phyloP scores from a whole-genome alignment of 2,797 vertebrate species.

The Micrastur ruficollis region DNA sequence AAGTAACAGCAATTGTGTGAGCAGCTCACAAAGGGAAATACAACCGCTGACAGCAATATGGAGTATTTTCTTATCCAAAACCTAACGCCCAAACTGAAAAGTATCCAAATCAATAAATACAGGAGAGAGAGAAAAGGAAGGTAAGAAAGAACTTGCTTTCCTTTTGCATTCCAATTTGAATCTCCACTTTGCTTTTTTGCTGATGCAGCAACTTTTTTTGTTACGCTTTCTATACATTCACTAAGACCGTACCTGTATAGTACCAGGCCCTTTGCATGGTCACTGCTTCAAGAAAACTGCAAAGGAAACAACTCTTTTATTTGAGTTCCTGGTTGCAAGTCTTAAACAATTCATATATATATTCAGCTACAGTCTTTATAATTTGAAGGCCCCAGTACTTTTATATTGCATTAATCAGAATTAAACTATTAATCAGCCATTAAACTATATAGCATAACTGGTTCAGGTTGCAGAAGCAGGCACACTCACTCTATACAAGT shows the following conservation, averaged over 20 bases:
- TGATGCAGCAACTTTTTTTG: not conserved
- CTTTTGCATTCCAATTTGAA: not conserved
- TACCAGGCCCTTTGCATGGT: not conserved
- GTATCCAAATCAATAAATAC: not conserved
- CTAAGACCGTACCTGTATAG: not conserved
- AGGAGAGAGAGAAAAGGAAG: not conserved
- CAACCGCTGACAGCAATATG: not conserved
- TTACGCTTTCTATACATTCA: not conserved
- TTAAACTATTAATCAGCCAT: too few species aligned
- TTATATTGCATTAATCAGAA: not conserved
- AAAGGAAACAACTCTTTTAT: not conserved
- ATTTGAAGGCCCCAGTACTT: not conserved
- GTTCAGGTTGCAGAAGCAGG: not conserved
- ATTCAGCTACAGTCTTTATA: not conserved
- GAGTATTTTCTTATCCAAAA: not conserved
- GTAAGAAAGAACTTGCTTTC: not conserved
- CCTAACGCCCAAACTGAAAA: not conserved
- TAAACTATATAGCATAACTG: not conserved
- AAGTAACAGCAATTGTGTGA: not conserved
- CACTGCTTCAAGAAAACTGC: not conserved
- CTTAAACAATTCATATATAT: not conserved
- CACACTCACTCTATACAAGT: accelerated
- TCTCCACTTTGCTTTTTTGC: not conserved
- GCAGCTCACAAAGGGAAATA: not conserved
- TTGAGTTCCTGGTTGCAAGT: not conserved